Conservation (phyloP, 2,113 vertebrate species). For the Mugil cephalus region DNA sequence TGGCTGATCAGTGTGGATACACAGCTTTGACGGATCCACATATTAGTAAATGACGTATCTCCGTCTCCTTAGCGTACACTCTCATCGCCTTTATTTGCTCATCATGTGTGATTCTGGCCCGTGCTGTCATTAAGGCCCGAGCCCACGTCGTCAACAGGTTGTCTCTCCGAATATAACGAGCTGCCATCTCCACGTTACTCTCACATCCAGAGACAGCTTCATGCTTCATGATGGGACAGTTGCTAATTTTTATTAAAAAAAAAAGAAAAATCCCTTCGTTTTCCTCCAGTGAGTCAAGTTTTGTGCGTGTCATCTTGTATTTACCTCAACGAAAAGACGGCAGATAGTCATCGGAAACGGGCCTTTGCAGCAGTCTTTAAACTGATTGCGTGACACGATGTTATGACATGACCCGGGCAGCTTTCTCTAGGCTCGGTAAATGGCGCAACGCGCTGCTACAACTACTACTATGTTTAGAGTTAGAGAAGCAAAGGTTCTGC, state of each 20-base stretch:
- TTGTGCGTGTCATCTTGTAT: slow-evolving; percentile 1
- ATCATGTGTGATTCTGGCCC: neutral
- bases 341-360: slow-evolving; percentile 9
- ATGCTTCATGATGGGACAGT: slow-evolving; percentile 10
- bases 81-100: neutral
- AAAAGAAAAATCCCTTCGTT: neutral
- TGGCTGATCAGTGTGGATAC: too few species aligned
- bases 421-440: too few species aligned
- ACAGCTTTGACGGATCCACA: too few species aligned
- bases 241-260: slow-evolving; percentile 26
- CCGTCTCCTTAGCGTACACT: neutral
- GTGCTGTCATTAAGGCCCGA: neutral
- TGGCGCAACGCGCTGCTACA: too few species aligned
- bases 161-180: slow-evolving; percentile 45
- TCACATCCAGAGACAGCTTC: slow-evolving; percentile 3
- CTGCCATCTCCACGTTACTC: slow-evolving; percentile 20
- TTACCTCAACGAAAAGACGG: neutral
- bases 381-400: neutral
- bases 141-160: slow-evolving; percentile 34
- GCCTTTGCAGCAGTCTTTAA: neutral
- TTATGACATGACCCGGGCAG: neutral
- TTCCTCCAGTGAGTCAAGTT: neutral
- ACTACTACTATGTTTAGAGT: too few species aligned
- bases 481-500: too few species aligned
- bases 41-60: too few species aligned